Conservation (phyloP, 64 coral and sea anemone species). For the Acropora tenuis region DNA sequence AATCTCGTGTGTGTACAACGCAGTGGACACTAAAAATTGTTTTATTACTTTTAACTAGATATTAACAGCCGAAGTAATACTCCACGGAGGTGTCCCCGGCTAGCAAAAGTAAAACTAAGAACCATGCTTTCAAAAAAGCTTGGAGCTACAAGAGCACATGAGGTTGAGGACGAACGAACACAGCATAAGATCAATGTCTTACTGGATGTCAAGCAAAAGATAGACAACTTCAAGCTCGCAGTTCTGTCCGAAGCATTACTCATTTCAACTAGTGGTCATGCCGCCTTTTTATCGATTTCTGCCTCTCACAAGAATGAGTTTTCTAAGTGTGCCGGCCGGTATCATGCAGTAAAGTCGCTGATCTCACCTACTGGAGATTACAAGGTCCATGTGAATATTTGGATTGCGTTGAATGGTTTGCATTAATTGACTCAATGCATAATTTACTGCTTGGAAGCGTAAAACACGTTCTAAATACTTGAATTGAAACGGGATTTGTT, state of each 20-base stretch:
- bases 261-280: conserved; percentile 15
- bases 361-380: conserved; percentile 26
- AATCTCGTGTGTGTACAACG: background rate
- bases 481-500: too few relatives aligned
- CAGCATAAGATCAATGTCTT: background rate
- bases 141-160: background rate
- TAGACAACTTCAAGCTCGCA: background rate
- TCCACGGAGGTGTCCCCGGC: background rate
- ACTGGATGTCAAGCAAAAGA: background rate
- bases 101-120: background rate
- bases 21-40: background rate
- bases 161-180: background rate
- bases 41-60: background rate
- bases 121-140: background rate
- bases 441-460: too few relatives aligned
- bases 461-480: too few relatives aligned
- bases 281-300: conserved; percentile 12
- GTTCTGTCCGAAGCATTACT: background rate
- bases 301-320: conserved; percentile 23
- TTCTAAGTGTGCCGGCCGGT: background rate
- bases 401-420: conserved; percentile 31
- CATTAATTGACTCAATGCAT: too few relatives aligned
- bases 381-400: conserved; percentile 17
- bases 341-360: conserved; percentile 24
- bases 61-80: background rate